Evolutionary conservation across 1,140 invertebrate species (phyloP), one percentile per base, ranked within the genome.

Genomic region (Danaus melanippus): DNA sequence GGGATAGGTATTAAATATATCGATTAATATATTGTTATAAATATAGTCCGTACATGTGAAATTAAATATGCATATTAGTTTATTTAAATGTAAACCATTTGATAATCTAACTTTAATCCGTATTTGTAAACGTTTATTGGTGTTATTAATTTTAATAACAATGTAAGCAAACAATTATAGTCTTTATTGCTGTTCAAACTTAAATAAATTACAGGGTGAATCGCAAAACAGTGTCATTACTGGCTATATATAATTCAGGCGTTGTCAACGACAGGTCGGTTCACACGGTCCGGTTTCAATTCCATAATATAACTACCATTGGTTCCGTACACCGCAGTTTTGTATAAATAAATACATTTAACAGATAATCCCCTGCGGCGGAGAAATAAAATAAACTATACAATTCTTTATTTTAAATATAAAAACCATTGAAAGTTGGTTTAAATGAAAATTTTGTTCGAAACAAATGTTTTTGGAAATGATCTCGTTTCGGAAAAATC

Each of bases 191-290:
- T 40, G 11, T 44, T 21, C 42, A 15, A 59, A 53, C 46, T 53
- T 17, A 49, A 48, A n/a, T 42, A 48, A 55, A 55, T 55, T 46
- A 55, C 46, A 49, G 40, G 42, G 42, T 41, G 17, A 55, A 55
- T 55, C 53, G 41, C 53, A 48, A 55, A 55, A 48, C 53, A 49
- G 46, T 49, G 56, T 59, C 53, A 61, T 60, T 64, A 60, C 57
- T 21, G 51, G 12, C 56, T 51, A 64, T 69, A 51, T 66, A 67
- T 69, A 64, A 67, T 69, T 66, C 62, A 69, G 61, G 41, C 50
- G 39, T 39, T 63, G 65, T 66, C 67, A 67, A 50, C 60, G 60
- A 56, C 67, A 65, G 58, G 32, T 53, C 53, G 39, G 58, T 48
- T 49, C 21, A 32, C 40, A 46, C 41, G 44, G 41, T 42, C 49